These are phyloP conservation scores for Ectemnius cavifrons DNA, from an alignment of 2,888 invertebrate species.

Conservation along the genomic window DNA sequence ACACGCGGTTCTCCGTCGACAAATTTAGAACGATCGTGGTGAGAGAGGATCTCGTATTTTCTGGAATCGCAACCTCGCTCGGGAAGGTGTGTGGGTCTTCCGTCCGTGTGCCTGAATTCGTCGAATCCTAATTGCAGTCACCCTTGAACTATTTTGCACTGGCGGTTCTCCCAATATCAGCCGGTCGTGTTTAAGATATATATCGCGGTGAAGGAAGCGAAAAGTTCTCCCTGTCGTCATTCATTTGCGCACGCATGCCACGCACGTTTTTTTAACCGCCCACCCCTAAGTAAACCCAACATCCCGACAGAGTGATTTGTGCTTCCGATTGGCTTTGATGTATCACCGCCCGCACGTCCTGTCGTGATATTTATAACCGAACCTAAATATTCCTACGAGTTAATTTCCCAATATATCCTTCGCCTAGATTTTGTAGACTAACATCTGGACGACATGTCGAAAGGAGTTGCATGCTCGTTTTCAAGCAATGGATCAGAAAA, in stretches of 20 bases:
- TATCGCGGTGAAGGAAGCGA: neutral
- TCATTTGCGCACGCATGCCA: neutral
- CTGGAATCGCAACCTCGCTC: neutral
- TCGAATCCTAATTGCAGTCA: constrained; percentile 44
- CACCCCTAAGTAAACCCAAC: neutral
- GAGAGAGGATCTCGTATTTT: too few species aligned
- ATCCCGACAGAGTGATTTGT: constrained; percentile 29
- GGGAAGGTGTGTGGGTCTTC: neutral
- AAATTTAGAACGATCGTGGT: too few species aligned
- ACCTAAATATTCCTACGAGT: constrained; percentile 45
- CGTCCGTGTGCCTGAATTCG: constrained; percentile 5
- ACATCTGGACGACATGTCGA: neutral
- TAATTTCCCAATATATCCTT: constrained; percentile 44
- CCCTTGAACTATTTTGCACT: constrained; percentile 44
- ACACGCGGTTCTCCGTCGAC: too few species aligned
- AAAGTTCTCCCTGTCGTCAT: neutral
- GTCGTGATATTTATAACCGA: constrained; percentile 57
- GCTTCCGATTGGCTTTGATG: constrained; percentile 35
- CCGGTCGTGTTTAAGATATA: constrained; percentile 34
- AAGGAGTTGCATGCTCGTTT: too few species aligned
- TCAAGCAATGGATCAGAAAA: too few species aligned
- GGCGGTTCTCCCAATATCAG: constrained; percentile 38
- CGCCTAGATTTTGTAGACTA: neutral
- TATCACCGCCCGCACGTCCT: constrained; percentile 32
- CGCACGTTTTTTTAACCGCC: neutral